phyloP scores from a whole-genome alignment of 2,797 vertebrate species.

The Rhabdomys pumilio region DNA sequence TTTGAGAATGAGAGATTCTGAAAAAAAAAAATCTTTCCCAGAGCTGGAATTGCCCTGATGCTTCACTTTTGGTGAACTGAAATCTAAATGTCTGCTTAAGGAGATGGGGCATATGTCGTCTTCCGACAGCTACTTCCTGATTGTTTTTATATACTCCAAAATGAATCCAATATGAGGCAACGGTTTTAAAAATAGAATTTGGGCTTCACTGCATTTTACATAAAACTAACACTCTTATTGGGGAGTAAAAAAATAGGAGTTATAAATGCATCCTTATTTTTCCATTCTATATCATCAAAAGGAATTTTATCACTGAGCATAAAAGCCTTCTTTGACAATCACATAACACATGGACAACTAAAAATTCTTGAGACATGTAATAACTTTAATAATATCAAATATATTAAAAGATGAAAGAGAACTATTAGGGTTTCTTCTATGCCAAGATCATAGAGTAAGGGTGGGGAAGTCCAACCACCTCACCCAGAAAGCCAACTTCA shows the following conservation, averaged over 20 bases:
- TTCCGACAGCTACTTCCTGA: slow-evolving; percentile 51
- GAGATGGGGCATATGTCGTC: neutral
- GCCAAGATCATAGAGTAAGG: neutral
- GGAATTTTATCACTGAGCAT: neutral
- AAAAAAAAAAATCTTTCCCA: neutral
- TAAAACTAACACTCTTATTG: slow-evolving; percentile 57
- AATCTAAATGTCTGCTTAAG: slow-evolving; percentile 51
- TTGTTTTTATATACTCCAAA: slow-evolving; percentile 64
- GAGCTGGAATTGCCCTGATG: neutral
- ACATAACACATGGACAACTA: neutral
- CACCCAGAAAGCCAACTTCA: neutral
- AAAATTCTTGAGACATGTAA: slow-evolving; percentile 19
- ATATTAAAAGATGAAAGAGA: slow-evolving; percentile 18
- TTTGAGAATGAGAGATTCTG: neutral
- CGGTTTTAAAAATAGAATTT: slow-evolving; percentile 61
- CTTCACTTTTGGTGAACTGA: slow-evolving; percentile 41
- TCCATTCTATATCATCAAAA: slow-evolving; percentile 39
- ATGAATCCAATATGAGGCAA: slow-evolving; percentile 73
- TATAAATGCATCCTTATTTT: slow-evolving; percentile 25
- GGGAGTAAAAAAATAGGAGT: slow-evolving; percentile 4
- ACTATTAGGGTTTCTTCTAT: neutral
- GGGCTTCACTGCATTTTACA: slow-evolving; percentile 68
- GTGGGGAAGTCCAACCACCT: neutral
- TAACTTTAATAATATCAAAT: neutral
- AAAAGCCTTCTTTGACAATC: neutral